Conservation (phyloP, 2,888 invertebrate genomes). For the Agonopterix heracliana region DNA sequence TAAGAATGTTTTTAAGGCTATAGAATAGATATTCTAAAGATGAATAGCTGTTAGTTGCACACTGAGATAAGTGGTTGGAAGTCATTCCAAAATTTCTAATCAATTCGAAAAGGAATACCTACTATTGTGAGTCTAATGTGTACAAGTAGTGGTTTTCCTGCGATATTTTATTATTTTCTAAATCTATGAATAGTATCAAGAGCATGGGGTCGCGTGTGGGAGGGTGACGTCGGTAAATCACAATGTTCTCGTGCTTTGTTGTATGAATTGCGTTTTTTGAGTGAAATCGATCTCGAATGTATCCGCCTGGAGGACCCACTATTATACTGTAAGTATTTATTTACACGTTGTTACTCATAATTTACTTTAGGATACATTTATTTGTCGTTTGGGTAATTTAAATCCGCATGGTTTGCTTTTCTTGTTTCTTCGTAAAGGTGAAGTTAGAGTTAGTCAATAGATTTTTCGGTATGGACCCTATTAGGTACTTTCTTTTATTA, state of each 20-base stretch:
- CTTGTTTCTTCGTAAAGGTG: too few relatives aligned
- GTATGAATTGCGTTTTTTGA: slow-evolving; percentile 68
- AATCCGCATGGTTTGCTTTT: slow-evolving; percentile 15
- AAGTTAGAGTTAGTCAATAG: too few relatives aligned
- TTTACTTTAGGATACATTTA: not conserved
- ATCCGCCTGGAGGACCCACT: slow-evolving; percentile 38
- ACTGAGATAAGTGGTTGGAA: too few relatives aligned
- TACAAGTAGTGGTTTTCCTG: not conserved
- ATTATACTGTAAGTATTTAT: slow-evolving; percentile 48
- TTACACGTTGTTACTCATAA: slow-evolving; percentile 1
- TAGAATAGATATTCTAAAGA: too few relatives aligned
- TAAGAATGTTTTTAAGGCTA: not conserved
- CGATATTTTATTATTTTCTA: not conserved
- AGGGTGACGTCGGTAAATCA: slow-evolving; percentile 54
- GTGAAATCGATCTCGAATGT: slow-evolving; percentile 62
- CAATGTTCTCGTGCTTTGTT: slow-evolving; percentile 62
- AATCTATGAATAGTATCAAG: slow-evolving; percentile 39
- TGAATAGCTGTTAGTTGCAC: too few relatives aligned
- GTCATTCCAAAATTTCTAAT: not conserved
- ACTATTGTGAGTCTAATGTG: not conserved
- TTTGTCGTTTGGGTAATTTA: not conserved
- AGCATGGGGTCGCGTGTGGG: slow-evolving; percentile 23
- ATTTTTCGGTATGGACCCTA: too few relatives aligned
- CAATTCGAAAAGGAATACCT: not conserved
- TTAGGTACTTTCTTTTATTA: too few relatives aligned